A percentile compares a stretch with the other conserved stretches of the same genome.
These are phyloP conservation scores for Steinernema feltiae DNA, from an alignment of 1,140 invertebrate species.

Conservation along the genomic window DNA sequence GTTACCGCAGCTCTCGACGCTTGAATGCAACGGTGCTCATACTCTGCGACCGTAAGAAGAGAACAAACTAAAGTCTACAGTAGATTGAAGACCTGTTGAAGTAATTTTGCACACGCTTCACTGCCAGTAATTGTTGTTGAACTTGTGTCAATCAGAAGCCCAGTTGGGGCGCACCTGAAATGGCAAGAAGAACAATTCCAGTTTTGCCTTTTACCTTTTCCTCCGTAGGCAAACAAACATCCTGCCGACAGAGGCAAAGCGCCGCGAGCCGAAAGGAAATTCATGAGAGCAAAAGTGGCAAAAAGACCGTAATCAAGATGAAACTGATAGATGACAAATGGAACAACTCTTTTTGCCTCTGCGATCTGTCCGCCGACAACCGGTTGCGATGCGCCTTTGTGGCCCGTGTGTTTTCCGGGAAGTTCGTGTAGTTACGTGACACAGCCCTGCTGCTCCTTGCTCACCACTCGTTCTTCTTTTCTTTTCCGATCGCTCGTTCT, in stretches of 20 bases:
- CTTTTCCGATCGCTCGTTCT: neutral
- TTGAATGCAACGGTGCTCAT: no score
- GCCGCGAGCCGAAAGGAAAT: slow-evolving; percentile 3
- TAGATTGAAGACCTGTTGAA: neutral
- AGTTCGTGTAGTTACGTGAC: no score
- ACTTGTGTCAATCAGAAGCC: slow-evolving; percentile 4
- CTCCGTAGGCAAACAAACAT: slow-evolving; percentile 4
- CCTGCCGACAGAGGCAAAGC: neutral
- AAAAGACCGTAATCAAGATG: slow-evolving; percentile 1
- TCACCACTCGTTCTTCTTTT: neutral
- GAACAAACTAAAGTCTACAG: neutral
- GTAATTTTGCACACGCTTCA: neutral
- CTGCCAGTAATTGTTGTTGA: neutral
- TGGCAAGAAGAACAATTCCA: slow-evolving; percentile 4
- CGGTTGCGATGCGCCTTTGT: no score
- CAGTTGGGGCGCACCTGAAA: neutral
- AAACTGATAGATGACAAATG: slow-evolving; percentile 1
- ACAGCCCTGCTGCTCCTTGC: neutral
- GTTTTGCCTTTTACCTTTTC: slow-evolving; percentile 2
- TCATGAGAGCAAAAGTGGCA: neutral
- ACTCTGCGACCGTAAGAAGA: neutral
- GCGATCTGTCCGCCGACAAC: no score
- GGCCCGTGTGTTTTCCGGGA: neutral
- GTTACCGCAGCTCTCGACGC: no score
- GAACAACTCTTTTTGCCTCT: neutral